Evolutionary conservation across 1,140 invertebrate species (phyloP).

Genomic region (Bombus polaris): DNA sequence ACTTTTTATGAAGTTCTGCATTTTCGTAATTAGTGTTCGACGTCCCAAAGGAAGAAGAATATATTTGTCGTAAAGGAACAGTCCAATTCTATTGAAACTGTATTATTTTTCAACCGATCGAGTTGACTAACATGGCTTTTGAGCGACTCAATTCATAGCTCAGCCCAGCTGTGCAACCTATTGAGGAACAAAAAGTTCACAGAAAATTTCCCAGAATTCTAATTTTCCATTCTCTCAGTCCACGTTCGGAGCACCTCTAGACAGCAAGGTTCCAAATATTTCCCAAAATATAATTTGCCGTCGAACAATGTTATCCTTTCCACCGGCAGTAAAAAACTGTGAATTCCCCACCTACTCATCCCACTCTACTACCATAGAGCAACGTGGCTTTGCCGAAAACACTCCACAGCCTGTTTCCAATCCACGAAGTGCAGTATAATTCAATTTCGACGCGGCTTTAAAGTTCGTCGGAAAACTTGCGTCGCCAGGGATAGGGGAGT

Average conservation of each 20-base stretch:
- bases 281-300: neutral
- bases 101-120: neutral
- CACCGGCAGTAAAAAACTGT: neutral
- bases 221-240: neutral
- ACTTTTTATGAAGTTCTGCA: neutral
- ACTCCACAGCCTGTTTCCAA: neutral
- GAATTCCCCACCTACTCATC: neutral
- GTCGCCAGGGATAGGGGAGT: neutral
- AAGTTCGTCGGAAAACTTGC: neutral
- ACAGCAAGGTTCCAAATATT: neutral
- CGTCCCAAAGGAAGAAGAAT: neutral
- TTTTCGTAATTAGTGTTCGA: neutral
- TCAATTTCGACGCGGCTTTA: slow-evolving; percentile 13
- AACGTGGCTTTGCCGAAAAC: neutral
- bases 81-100: neutral
- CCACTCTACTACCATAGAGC: neutral
- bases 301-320: neutral
- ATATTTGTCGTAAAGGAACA: neutral
- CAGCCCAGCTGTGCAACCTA: neutral
- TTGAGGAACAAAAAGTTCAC: neutral
- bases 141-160: too few species aligned
- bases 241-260: neutral
- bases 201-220: neutral
- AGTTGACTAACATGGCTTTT: neutral
- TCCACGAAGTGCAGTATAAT: slow-evolving; percentile 18